phyloP scores from a whole-genome alignment of 1,140 invertebrate genomes.

The Eriocheir sinensis region DNA sequence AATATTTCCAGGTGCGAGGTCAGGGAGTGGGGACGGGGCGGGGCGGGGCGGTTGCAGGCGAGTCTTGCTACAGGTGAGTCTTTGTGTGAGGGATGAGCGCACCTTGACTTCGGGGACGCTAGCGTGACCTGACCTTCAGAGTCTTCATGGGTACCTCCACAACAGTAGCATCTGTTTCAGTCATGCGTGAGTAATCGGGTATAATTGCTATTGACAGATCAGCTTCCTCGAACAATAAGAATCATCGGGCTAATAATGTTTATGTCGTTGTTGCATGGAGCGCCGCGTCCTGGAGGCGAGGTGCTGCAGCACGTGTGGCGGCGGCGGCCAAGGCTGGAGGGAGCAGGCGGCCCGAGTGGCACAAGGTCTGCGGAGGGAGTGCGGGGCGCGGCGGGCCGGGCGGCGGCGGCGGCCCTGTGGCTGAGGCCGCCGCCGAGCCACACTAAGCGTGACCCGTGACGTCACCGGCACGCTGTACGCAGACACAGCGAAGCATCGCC shows the following conservation, averaged over 20 bases:
- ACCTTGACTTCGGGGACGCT: neutral
- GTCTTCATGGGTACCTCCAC: neutral
- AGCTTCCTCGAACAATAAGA: neutral
- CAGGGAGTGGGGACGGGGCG: too few relatives aligned
- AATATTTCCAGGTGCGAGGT: too few relatives aligned
- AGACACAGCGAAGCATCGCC: neutral
- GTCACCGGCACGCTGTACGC: neutral
- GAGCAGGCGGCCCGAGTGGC: conserved; percentile 29
- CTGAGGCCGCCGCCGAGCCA: neutral
- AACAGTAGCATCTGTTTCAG: neutral
- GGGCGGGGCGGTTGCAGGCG: too few relatives aligned
- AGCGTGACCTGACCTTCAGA: neutral
- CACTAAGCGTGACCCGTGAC: conserved; percentile 36
- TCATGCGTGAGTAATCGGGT: neutral
- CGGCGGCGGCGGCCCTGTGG: neutral
- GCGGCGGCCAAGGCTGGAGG: neutral
- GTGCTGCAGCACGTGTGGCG: neutral
- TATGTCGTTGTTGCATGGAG: neutral
- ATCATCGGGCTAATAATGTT: neutral
- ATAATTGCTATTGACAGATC: neutral
- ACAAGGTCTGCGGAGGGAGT: conserved; percentile 14
- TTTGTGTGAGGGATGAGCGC: neutral
- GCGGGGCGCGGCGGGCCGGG: neutral
- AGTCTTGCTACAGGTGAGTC: too few relatives aligned
- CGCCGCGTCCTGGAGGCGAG: neutral